Conservation (phyloP, 53 echinoderm and acorn worm genomes). For the Pentamera pediparva region DNA sequence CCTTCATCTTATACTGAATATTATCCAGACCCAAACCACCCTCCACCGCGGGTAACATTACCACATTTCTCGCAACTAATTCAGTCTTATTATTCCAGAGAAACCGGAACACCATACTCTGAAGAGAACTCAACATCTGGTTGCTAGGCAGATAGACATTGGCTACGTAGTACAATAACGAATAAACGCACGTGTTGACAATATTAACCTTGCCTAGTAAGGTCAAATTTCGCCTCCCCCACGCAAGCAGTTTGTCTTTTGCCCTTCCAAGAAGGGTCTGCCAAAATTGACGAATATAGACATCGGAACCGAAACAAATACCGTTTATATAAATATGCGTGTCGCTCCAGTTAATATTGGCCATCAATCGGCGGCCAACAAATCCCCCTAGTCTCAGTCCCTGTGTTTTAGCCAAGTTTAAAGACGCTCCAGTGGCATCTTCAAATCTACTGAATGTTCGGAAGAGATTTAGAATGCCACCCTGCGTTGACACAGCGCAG, state of each 20-base stretch:
- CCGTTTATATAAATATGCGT: conserved; percentile 27
- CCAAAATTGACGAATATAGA: background rate
- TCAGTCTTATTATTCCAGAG: conserved; percentile 6
- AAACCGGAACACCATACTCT: background rate
- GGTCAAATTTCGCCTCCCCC: background rate
- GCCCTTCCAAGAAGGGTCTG: background rate
- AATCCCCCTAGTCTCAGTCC: conserved; percentile 15
- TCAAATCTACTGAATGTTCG: background rate
- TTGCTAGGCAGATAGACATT: background rate
- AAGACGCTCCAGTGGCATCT: conserved; percentile 13
- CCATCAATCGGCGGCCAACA: conserved; percentile 2
- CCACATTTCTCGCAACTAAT: background rate
- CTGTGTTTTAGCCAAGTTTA: conserved; percentile 13
- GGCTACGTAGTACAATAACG: conserved; percentile 22
- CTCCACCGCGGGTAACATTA: background rate
- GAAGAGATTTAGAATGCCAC: conserved; percentile 5
- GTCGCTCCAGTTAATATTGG: conserved; percentile 22
- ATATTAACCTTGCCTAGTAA: background rate
- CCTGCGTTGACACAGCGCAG: conserved; percentile 10
- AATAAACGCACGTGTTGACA: conserved; percentile 8
- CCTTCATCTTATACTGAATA: background rate
- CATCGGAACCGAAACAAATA: conserved; percentile 25
- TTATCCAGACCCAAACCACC: background rate
- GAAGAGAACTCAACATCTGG: background rate
- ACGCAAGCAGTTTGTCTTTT: background rate